Conservation (phyloP, 2,797 vertebrate species). For the Sardinella longiceps region DNA sequence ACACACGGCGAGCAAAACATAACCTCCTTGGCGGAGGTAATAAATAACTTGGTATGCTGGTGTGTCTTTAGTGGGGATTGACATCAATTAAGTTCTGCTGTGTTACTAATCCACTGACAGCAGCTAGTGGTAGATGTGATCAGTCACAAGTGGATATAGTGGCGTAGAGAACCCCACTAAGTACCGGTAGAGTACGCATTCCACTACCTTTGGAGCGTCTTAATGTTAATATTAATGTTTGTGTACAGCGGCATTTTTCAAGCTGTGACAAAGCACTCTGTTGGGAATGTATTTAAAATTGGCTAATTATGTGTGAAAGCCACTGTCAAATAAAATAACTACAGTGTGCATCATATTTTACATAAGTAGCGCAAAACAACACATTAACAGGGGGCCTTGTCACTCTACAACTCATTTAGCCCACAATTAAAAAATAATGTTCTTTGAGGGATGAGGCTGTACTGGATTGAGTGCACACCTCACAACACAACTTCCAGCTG, state of each 20-base stretch:
- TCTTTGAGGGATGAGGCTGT: not conserved
- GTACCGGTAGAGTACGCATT: not conserved
- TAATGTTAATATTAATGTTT: not conserved
- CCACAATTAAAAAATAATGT: not conserved
- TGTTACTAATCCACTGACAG: not conserved
- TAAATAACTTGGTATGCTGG: too few relatives aligned
- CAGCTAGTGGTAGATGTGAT: not conserved
- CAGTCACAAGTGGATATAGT: not conserved
- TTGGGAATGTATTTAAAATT: constrained; percentile 21
- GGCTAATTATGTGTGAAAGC: constrained; percentile 20
- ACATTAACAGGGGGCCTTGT: constrained; percentile 10
- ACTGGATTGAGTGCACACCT: not conserved
- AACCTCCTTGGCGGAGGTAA: too few relatives aligned
- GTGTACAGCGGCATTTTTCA: not conserved
- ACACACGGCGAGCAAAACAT: too few relatives aligned
- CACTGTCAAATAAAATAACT: constrained; percentile 5
- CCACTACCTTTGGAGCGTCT: not conserved
- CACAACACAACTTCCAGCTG: not conserved
- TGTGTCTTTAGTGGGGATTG: not conserved
- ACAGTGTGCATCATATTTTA: constrained; percentile 14
- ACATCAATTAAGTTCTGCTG: not conserved
- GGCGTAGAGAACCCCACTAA: not conserved
- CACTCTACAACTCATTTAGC: not conserved
- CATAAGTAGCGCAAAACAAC: not conserved
- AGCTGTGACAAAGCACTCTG: not conserved